Conservation (phyloP, 2,113 vertebrate genomes). For the Siniperca knerii region DNA sequence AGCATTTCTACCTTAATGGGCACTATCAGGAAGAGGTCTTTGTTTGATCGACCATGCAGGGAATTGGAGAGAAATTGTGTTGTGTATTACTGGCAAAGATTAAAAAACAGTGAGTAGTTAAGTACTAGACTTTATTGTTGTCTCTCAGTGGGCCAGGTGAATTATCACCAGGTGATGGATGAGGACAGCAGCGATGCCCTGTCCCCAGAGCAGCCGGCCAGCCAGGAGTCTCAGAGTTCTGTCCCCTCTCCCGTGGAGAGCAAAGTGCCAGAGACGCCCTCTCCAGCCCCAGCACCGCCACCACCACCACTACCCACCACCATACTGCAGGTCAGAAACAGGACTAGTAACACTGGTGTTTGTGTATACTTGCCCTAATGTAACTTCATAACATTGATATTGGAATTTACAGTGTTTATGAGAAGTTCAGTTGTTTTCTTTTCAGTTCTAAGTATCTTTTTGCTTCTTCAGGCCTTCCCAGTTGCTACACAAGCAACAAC, state of each 20-base stretch:
- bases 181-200: constrained; percentile 96
- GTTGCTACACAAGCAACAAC: constrained; percentile 78
- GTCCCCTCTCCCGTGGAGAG: constrained; percentile 90
- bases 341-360: not conserved
- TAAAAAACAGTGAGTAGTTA: not conserved
- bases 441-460: not conserved
- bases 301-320: constrained; percentile 60
- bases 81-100: not conserved
- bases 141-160: constrained; percentile 87
- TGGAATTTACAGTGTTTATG: not conserved
- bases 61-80: not conserved
- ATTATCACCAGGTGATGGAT: constrained; percentile 92
- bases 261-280: constrained; percentile 86
- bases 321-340: constrained; percentile 68
- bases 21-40: no score
- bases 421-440: not conserved
- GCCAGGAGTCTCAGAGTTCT: constrained; percentile 95
- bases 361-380: not conserved
- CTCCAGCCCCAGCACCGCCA: constrained; percentile 79
- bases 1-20: not conserved
- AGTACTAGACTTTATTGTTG: not conserved
- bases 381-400: not conserved
- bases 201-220: constrained; percentile 96
- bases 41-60: not conserved
- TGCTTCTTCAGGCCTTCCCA: constrained; percentile 83